phyloP scores from a whole-genome alignment of 1,140 invertebrate species.

The Dendrolimus kikuchii region DNA sequence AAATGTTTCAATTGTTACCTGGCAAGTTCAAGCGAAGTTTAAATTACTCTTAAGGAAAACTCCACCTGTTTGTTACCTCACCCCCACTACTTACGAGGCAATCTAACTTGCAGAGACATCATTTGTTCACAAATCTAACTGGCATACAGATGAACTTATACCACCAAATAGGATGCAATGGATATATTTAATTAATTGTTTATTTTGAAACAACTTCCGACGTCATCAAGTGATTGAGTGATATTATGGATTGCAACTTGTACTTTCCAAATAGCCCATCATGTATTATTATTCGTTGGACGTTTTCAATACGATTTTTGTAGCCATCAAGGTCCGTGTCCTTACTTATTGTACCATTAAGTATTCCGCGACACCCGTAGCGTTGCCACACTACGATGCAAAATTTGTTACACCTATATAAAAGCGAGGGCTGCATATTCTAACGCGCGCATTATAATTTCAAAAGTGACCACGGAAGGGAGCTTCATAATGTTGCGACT shows the following conservation, averaged over 20 bases:
- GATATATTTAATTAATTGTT: too few relatives aligned
- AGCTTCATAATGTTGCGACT: constrained; percentile 41
- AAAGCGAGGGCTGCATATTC: constrained; percentile 54
- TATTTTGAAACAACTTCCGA: too few relatives aligned
- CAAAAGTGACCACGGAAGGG: constrained; percentile 36
- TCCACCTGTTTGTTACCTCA: too few relatives aligned
- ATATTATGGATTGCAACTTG: constrained; percentile 2
- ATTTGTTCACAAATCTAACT: too few relatives aligned
- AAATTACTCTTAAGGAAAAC: too few relatives aligned
- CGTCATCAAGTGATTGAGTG: too few relatives aligned
- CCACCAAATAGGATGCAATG: too few relatives aligned
- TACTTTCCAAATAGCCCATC: constrained; percentile 50
- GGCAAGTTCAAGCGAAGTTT: too few relatives aligned
- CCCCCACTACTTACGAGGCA: too few relatives aligned
- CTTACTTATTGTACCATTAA: constrained; percentile 62
- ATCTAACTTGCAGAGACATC: too few relatives aligned
- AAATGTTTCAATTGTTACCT: too few relatives aligned
- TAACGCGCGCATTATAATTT: constrained; percentile 59
- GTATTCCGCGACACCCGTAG: constrained; percentile 56
- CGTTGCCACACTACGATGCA: constrained; percentile 64
- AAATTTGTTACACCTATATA: constrained; percentile 72
- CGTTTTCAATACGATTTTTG: constrained; percentile 68
- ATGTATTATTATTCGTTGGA: constrained; percentile 62
- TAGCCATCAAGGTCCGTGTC: constrained; percentile 66
- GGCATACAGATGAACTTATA: too few relatives aligned